Percentiles rank a stretch among this genome's conserved stretches.
These are phyloP conservation scores for Bryconaethiops microstoma DNA, from an alignment of 2,797 vertebrate genomes.

Conservation along the genomic window DNA sequence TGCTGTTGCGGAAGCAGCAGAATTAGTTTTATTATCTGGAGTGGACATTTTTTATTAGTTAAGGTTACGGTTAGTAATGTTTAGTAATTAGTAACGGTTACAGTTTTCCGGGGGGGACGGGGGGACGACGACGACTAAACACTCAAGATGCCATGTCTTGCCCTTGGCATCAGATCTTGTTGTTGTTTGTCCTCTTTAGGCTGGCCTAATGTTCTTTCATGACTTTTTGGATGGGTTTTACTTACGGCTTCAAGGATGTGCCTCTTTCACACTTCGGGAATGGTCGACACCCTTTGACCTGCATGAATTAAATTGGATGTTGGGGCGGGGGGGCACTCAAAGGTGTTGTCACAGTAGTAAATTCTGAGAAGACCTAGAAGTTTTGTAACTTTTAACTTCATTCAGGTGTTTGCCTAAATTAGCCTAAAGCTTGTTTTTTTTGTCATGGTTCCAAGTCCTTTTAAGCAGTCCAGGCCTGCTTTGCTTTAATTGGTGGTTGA, in stretches of 20 bases:
- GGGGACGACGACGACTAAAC: background rate
- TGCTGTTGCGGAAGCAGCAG: conserved; percentile 53
- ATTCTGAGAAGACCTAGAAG: background rate
- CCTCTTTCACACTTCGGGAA: background rate
- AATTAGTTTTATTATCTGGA: conserved; percentile 34
- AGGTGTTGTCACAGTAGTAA: background rate
- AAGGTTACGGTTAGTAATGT: too few species aligned
- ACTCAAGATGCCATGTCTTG: conserved; percentile 14
- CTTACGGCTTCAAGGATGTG: background rate
- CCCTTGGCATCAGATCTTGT: background rate
- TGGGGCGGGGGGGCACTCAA: background rate
- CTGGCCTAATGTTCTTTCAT: background rate
- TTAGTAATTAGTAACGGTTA: background rate
- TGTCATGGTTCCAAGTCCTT: too few species aligned
- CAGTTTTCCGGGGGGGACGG: conserved; percentile 6
- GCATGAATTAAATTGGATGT: background rate
- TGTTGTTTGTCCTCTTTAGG: background rate
- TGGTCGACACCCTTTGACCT: background rate
- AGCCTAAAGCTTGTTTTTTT: conserved; percentile 21
- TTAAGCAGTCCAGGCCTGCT: too few species aligned
- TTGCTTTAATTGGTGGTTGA: background rate
- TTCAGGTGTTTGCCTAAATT: conserved; percentile 19
- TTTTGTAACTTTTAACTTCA: background rate
- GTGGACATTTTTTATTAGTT: background rate
- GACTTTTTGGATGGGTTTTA: background rate